phyloP scores from a whole-genome alignment of 2,888 invertebrate species.

The Drosophila macrothrix region DNA sequence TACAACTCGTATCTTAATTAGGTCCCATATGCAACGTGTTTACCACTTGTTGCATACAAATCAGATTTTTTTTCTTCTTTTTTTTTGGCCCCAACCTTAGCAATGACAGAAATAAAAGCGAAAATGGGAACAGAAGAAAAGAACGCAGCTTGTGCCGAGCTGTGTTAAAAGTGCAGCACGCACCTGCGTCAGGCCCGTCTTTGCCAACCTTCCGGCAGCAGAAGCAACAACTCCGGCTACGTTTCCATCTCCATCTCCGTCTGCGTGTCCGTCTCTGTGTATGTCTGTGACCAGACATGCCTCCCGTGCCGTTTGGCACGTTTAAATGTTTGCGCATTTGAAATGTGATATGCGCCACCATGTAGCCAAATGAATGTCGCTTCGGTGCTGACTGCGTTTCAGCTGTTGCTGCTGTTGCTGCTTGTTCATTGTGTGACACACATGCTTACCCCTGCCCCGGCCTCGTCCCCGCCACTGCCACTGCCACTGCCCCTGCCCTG shows the following conservation, averaged over 20 bases:
- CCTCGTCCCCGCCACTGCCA: neutral
- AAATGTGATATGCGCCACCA: constrained; percentile 52
- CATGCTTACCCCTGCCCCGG: constrained; percentile 7
- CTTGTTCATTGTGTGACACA: constrained; percentile 29
- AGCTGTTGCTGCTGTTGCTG: constrained; percentile 2
- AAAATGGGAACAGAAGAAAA: constrained; percentile 7
- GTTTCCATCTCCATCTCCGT: neutral
- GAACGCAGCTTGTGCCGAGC: constrained; percentile 5
- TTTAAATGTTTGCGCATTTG: constrained; percentile 59
- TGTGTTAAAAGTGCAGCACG: constrained; percentile 31
- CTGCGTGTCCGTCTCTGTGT: neutral
- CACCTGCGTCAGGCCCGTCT: constrained; percentile 31
- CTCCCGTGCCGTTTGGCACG: constrained; percentile 44
- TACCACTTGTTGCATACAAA: constrained; percentile 50
- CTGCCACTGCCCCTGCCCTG: neutral
- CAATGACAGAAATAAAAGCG: neutral
- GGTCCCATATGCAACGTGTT: constrained; percentile 37
- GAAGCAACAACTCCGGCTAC: constrained; percentile 3
- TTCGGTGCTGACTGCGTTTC: constrained; percentile 19
- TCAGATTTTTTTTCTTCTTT: neutral
- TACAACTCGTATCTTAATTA: constrained; percentile 43
- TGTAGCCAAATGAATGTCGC: constrained; percentile 32
- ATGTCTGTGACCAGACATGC: constrained; percentile 7
- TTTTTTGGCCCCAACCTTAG: neutral
- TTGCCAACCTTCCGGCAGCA: constrained; percentile 30